Base-by-base conservation (phyloP, 1,140 invertebrate species). In the Paraescarpia echinospica region DNA sequence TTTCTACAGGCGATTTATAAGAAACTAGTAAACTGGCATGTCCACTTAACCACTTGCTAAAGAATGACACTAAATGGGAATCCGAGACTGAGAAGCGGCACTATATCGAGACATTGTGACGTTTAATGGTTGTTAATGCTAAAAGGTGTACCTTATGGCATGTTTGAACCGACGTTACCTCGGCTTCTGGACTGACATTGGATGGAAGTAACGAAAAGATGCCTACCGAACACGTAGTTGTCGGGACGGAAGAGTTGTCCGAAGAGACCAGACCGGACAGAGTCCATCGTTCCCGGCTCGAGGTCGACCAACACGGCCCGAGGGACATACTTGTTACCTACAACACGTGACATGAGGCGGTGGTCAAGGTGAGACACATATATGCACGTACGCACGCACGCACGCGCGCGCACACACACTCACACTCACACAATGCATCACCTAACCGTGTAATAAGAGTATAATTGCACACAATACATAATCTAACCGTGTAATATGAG, bases 311-410 rank as follows among this genome's bases (percentile, higher is more conserved):
- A 96, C 89, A 99, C 97, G 14, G 98, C 98, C 35, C 98, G 96
- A 12, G 98, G 98, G 33, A 99, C 98, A 95, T 98, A 99, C 96
- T 98, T 98, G 89, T 98, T 98, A 88, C 93, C 93, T 93, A 33
- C n/a, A 31, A 33, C 48, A 12, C 59, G 22, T 4, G 59, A 77
- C 59, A 77, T 27, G 41, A 41, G 41, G 12, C 41, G 59, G 59
- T 27, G 59, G 27, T 77, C 59, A 77, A 18, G 59, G 22, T 77
- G 27, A 77, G 9, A 77, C 59, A 77, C 9, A 77, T 31, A 18
- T 27, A n/a, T n/a, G n/a, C n/a, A n/a, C n/a, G n/a, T n/a, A n/a
- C n/a, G n/a, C n/a, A n/a, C n/a, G n/a, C n/a, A n/a, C n/a, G n/a
- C n/a, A n/a, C n/a, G n/a, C n/a, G n/a, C n/a, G n/a, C n/a, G n/a